These are phyloP conservation scores for Eilema caniola DNA, from an alignment of 2,888 invertebrate genomes.

Conservation along the genomic window DNA sequence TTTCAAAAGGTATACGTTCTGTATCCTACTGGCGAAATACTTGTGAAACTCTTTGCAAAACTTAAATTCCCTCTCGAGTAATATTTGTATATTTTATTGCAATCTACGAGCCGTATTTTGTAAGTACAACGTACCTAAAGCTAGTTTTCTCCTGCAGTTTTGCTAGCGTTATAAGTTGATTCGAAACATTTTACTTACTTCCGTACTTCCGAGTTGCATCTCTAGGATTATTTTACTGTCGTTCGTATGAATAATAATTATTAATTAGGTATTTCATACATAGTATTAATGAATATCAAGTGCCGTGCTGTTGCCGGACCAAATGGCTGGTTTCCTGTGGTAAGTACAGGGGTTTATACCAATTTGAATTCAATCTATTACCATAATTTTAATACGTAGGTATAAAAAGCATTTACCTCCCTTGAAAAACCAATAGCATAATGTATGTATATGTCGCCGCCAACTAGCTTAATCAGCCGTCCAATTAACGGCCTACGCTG, in stretches of 20 bases:
- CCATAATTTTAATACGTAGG: neutral
- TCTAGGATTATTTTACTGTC: neutral
- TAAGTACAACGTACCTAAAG: neutral
- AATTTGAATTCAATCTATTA: neutral
- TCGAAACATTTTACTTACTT: neutral
- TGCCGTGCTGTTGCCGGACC: too few species aligned
- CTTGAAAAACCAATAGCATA: neutral
- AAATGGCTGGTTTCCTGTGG: neutral
- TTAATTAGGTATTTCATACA: too few species aligned
- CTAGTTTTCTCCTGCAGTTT: neutral
- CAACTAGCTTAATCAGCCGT: too few species aligned
- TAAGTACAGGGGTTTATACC: neutral
- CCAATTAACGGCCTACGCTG: too few species aligned
- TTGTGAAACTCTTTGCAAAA: neutral
- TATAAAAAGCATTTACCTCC: neutral
- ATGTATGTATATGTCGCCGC: too few species aligned
- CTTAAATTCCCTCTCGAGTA: conserved; percentile 12
- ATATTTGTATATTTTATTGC: conserved; percentile 14
- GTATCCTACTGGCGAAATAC: conserved; percentile 2
- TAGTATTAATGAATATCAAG: too few species aligned
- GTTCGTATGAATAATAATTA: neutral
- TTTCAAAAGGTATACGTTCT: neutral
- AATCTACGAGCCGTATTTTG: conserved; percentile 12
- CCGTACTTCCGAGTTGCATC: neutral
- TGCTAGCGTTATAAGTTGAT: neutral